Base-by-base conservation (phyloP, 2,888 invertebrate species). In the Eupithecia abbreviata region DNA sequence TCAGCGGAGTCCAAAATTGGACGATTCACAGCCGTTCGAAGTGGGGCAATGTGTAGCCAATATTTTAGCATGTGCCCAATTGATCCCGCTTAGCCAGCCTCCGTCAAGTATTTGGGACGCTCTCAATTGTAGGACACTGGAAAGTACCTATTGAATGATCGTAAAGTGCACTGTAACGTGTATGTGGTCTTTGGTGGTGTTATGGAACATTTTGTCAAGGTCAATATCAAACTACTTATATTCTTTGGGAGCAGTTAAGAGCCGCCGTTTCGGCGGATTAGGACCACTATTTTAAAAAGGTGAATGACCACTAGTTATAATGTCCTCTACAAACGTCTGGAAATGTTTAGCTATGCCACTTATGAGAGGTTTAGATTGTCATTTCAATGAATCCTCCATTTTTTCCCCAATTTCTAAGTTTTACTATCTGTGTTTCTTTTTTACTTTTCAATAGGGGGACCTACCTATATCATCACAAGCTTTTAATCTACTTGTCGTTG, bases 61-160 rank as follows among this genome's bases (percentile, higher is more conserved):
- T 85, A 85, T 83, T 81, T 82, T 78, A 84, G 77, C 79, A 67
- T 73, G 79, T 43, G 72, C 79, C 72, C 80, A 81, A 82, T 86
- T 84, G 80, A 73, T 72, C 74, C 78, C 79, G 75, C 75, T 74
- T 77, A 74, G 74, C 45, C 65, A 51, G 73, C 47, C 30, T 30
- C 67, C 66, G 73, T 51, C 42, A 47, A 73, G 13, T 58, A 72
- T 73, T 67, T 75, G 72, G 77, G 70, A 47, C 72, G 69, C 65
- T 62, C 69, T 62, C 13, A 65, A 65, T 18, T 51, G 41, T 15
- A 43, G 7, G 4, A 1, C 30, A 67, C 43, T 43, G 10, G 9
- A 67, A 43, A n/a, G 45, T 45, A 45, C 49, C 47, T 18, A 69
- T 69, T 47, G 9, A 5, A 9, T 58, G 55, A 5, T 51, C 51